Evolutionary conservation across 2,888 invertebrate species (phyloP).

Genomic region (Pyrrhosoma nymphula): DNA sequence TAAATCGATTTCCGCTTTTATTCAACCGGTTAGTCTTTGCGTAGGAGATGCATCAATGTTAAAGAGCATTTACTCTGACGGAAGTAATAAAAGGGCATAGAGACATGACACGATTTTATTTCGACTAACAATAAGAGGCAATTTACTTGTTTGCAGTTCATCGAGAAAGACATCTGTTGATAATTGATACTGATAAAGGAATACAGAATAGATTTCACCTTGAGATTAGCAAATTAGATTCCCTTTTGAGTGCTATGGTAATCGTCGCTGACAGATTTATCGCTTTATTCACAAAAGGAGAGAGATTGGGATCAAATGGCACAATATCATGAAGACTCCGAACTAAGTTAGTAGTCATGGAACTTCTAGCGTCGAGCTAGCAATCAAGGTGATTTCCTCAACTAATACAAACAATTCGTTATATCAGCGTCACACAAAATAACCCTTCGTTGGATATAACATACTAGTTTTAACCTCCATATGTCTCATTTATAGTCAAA

Average conservation of each 20-base stretch:
- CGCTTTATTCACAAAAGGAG: not conserved
- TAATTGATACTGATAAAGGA: slow-evolving; percentile 34
- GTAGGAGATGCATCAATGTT: too few relatives aligned
- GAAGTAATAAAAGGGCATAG: too few relatives aligned
- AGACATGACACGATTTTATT: too few relatives aligned
- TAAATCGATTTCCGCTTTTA: too few relatives aligned
- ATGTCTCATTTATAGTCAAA: too few relatives aligned
- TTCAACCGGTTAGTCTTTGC: too few relatives aligned
- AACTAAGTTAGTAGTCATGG: not conserved
- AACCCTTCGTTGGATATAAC: not conserved
- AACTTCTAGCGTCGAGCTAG: not conserved
- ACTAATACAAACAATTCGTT: not conserved
- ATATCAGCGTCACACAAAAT: not conserved
- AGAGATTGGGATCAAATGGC: not conserved
- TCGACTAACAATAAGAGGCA: too few relatives aligned
- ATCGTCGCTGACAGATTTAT: slow-evolving; percentile 21
- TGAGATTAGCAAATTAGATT: not conserved
- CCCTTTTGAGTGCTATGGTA: not conserved
- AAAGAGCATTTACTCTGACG: too few relatives aligned
- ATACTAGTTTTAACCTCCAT: too few relatives aligned
- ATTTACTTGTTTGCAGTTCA: not conserved
- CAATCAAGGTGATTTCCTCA: not conserved
- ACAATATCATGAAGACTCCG: not conserved
- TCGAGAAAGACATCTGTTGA: not conserved
- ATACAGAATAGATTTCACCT: not conserved